Percentiles rank a stretch among this genome's conserved stretches.
Evolutionary conservation across 2,113 vertebrate species (phyloP).

Genomic region (Craseonycteris thonglongyai): DNA sequence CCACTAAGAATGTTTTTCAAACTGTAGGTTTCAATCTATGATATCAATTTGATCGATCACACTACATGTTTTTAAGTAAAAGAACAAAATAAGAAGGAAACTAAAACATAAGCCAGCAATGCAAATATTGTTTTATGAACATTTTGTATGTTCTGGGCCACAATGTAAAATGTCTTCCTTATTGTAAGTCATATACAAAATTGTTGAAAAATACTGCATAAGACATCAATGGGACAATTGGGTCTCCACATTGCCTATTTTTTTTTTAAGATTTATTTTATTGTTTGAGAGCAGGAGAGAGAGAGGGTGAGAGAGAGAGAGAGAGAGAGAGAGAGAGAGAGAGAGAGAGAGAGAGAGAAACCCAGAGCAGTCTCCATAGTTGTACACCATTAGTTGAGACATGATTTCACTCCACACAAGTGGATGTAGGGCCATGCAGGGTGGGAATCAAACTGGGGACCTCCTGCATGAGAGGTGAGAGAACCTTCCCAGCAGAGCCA

Average conservation of each 20-base stretch:
- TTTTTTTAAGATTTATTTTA: too few relatives aligned
- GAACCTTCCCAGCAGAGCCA: too few relatives aligned
- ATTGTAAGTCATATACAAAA: neutral
- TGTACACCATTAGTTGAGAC: too few relatives aligned
- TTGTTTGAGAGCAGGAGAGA: too few relatives aligned
- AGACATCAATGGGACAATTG: neutral
- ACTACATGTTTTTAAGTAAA: neutral
- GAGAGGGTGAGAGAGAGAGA: too few relatives aligned
- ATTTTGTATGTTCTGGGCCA: neutral
- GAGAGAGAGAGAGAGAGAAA: too few relatives aligned
- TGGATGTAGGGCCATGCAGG: too few relatives aligned
- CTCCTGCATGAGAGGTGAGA: too few relatives aligned
- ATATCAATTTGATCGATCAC: neutral
- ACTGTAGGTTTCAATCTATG: neutral
- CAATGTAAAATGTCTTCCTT: neutral
- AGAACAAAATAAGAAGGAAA: neutral
- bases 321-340: too few relatives aligned
- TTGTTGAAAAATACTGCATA: neutral
- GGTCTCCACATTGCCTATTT: neutral
- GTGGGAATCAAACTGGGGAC: too few relatives aligned
- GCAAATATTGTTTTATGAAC: neutral
- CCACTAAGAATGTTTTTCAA: neutral
- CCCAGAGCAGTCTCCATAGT: too few relatives aligned
- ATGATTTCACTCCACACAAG: too few relatives aligned
- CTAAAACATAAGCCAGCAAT: neutral